Evolutionary conservation across 2,797 vertebrate genomes (phyloP), one percentile per base, ranked within the genome.

Genomic region (Myotis vivesi): DNA sequence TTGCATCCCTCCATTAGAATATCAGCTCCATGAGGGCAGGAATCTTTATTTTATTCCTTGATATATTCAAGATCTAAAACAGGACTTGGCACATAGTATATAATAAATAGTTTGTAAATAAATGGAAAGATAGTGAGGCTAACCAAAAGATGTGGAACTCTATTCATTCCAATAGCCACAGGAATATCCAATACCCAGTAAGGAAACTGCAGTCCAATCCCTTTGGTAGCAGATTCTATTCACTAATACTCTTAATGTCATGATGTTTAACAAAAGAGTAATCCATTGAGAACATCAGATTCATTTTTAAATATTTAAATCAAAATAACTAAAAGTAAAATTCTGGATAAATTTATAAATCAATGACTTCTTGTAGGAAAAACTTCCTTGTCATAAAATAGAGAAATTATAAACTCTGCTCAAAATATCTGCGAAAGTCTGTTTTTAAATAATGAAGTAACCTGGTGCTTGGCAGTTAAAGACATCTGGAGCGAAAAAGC

Each of bases 381-480:
- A 76, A 73, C 66, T 57, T 90, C 7, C n/a, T 80, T 73, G 33
- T 94, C 33, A 77, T 41, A 68, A 92, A 75, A 91, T 2, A 75
- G 25, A 87, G 38, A 95, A 80, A 95, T 51, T 79, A 73, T 69
- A 88, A 96, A 79, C 9, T 68, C 28, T 49, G 19, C 25, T 95
- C 41, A 91, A 91, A 89, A 53, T 72, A 87, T 83, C 38, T n/a
- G 11, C 89, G 28, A 91, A 95, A 44, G 73, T 59, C 13, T n/a
- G 0, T 30, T 81, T 82, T 87, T 30, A 96, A 66, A 91, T 79
- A 71, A 81, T n/a, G 8, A 36, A 79, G 66, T 98, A 96, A 99
- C 99, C 99, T 97, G 99, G 99, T 80, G 99, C 99, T 33, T 99
- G 99, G 96, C 99, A 99, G 98, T 99, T 99, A 95, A 99, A 99